phyloP scores from a whole-genome alignment of 2,888 invertebrate genomes.

The Zygaena filipendulae region DNA sequence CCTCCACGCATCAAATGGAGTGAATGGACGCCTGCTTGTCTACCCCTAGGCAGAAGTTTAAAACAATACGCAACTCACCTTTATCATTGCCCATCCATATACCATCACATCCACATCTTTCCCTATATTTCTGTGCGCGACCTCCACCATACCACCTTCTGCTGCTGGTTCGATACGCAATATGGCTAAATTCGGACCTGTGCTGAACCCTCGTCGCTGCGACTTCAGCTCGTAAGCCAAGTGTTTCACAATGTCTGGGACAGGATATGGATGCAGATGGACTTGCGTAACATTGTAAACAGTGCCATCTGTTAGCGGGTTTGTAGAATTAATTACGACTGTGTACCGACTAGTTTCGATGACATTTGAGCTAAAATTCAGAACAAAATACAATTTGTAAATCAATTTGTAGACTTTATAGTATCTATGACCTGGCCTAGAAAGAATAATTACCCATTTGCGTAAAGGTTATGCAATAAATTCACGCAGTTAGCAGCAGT shows the following conservation, averaged over 20 bases:
- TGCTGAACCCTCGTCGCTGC: neutral
- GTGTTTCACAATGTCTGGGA: neutral
- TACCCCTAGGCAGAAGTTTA: too few relatives aligned
- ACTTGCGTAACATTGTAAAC: conserved; percentile 25
- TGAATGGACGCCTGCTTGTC: too few relatives aligned
- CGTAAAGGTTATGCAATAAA: conserved; percentile 21
- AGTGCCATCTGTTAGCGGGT: conserved; percentile 29
- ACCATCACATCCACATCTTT: conserved; percentile 17
- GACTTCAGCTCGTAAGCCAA: neutral
- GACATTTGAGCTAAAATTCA: too few relatives aligned
- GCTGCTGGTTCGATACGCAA: conserved; percentile 21
- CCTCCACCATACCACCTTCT: conserved; percentile 5
- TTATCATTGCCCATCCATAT: conserved; percentile 27
- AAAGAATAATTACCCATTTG: too few relatives aligned
- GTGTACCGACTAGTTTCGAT: conserved; percentile 29
- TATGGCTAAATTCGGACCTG: conserved; percentile 15
- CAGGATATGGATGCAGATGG: conserved; percentile 14
- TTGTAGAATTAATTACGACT: conserved; percentile 24
- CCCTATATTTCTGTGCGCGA: conserved; percentile 7
- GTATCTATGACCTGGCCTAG: too few relatives aligned
- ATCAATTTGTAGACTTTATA: too few relatives aligned
- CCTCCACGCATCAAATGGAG: too few relatives aligned
- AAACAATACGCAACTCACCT: too few relatives aligned
- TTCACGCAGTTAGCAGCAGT: conserved; percentile 30
- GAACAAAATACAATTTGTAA: too few relatives aligned